Evolutionary conservation across 2,113 vertebrate species (phyloP).

Genomic region (Cariama cristata): DNA sequence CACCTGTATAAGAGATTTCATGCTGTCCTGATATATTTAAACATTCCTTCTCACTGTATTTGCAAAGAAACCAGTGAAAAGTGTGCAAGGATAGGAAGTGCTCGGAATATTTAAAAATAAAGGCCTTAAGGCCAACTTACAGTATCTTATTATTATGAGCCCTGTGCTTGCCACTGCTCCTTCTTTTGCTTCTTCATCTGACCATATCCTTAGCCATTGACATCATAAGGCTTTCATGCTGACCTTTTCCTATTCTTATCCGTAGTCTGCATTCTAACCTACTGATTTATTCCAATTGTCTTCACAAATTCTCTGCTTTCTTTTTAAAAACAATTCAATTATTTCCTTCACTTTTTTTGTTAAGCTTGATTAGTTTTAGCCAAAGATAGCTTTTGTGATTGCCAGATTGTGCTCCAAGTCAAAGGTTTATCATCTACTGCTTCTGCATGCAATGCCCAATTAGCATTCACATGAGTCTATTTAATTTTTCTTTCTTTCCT

Average conservation of each 20-base stretch:
- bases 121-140: background rate
- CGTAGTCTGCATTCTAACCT: background rate
- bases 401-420: background rate
- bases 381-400: background rate
- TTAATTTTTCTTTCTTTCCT: background rate
- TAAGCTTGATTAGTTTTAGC: background rate
- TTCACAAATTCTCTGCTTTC: background rate
- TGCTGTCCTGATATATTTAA: background rate
- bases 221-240: background rate
- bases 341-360: background rate
- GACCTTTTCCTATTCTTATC: background rate
- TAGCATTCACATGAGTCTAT: background rate
- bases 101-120: background rate
- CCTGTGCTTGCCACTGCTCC: background rate
- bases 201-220: background rate
- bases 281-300: background rate
- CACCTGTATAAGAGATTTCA: background rate
- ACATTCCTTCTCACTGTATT: background rate
- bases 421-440: background rate
- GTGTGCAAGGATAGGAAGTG: background rate
- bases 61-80: background rate
- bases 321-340: background rate
- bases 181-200: background rate
- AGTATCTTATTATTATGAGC: background rate
- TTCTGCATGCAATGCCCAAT: background rate